These are phyloP conservation scores for Scaptomyza reducta DNA, from an alignment of 2,888 invertebrate species.

Conservation along the genomic window DNA sequence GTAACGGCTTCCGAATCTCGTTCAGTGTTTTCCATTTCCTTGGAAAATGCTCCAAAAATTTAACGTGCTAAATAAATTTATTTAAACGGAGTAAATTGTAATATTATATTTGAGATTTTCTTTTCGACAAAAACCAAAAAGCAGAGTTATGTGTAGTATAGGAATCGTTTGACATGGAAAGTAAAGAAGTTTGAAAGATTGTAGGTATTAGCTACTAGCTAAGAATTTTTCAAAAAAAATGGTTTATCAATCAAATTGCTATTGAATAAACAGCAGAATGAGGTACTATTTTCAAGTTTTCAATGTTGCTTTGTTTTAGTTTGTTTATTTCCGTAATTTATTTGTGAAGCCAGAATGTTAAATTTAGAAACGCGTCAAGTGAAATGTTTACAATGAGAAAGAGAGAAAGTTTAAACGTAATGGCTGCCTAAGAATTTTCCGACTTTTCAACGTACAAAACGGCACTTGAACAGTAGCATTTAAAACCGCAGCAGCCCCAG, in stretches of 20 bases:
- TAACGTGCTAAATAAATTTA: neutral
- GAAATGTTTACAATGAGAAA: slow-evolving; percentile 80
- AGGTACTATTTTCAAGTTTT: slow-evolving; percentile 51
- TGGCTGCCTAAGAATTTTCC: slow-evolving; percentile 51
- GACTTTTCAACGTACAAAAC: slow-evolving; percentile 40
- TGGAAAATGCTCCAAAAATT: neutral
- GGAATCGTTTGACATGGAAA: neutral
- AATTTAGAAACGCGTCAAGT: slow-evolving; percentile 74
- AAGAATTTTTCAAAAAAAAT: too few relatives aligned
- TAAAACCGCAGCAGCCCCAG: slow-evolving; percentile 16
- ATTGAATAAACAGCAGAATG: slow-evolving; percentile 44
- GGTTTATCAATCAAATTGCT: neutral
- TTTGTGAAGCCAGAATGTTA: slow-evolving; percentile 65
- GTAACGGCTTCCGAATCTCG: neutral
- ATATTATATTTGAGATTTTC: neutral
- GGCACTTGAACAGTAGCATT: slow-evolving; percentile 48
- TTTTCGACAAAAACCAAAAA: slow-evolving; percentile 10
- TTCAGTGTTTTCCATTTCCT: slow-evolving; percentile 5
- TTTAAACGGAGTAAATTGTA: neutral
- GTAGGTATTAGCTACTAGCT: too few relatives aligned
- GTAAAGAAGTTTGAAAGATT: neutral
- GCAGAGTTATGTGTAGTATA: neutral
- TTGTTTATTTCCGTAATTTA: slow-evolving; percentile 74
- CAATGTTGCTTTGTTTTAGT: slow-evolving; percentile 30
- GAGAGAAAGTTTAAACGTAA: slow-evolving; percentile 75